These are phyloP conservation scores for Apis cerana DNA, from an alignment of 1,140 invertebrate genomes.

Conservation along the genomic window DNA sequence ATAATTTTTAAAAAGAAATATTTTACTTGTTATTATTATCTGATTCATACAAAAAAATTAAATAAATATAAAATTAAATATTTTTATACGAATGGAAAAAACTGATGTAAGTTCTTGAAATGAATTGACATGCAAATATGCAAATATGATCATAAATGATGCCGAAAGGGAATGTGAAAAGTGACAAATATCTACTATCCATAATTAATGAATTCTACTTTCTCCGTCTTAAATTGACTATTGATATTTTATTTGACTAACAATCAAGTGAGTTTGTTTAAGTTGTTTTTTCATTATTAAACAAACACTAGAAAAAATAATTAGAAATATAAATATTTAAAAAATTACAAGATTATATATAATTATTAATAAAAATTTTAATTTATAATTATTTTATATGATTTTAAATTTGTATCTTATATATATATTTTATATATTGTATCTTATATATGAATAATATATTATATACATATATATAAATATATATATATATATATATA, in stretches of 20 bases:
- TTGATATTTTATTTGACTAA: neutral
- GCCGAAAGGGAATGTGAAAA: conserved; percentile 1
- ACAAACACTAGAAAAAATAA: neutral
- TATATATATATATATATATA: no score
- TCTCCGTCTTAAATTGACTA: conserved; percentile 1
- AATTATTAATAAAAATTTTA: no score
- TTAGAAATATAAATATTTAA: neutral
- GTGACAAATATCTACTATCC: neutral
- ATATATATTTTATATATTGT: no score
- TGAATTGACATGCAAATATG: neutral
- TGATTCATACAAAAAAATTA: neutral
- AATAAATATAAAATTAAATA: neutral
- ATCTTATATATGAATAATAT: no score
- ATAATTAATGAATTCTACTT: neutral
- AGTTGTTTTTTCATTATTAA: neutral
- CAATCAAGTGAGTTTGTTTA: no score
- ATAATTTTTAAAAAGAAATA: neutral
- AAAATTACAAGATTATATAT: no score
- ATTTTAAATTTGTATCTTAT: no score
- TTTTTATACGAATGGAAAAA: neutral
- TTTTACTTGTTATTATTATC: neutral
- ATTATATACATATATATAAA: no score
- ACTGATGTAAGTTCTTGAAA: no score
- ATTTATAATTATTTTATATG: no score
- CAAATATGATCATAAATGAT: neutral